Evolutionary conservation across 2,797 vertebrate species (phyloP).

Genomic region (Channallabes apus): DNA sequence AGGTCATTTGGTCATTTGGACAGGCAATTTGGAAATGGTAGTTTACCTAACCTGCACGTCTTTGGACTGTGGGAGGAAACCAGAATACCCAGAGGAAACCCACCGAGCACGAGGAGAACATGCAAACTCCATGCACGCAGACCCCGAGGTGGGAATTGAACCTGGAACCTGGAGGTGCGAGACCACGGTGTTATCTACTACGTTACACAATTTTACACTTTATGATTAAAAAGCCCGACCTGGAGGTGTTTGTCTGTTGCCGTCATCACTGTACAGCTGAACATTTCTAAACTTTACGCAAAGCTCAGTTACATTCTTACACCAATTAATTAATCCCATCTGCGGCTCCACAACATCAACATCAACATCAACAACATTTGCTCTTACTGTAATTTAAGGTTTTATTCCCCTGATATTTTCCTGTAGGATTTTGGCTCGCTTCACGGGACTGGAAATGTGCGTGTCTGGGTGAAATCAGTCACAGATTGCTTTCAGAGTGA

Average conservation of each 20-base stretch:
- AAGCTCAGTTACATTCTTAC: constrained; percentile 70
- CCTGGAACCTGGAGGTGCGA: no score
- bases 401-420: neutral
- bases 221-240: neutral
- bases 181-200: no score
- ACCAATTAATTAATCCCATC: constrained; percentile 66
- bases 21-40: no score
- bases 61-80: no score
- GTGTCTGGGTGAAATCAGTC: constrained; percentile 34
- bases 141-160: no score
- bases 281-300: constrained; percentile 61
- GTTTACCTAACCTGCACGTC: no score
- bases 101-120: no score
- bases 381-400: neutral
- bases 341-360: constrained; percentile 58
- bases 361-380: neutral
- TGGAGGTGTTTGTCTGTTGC: neutral
- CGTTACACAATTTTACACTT: neutral
- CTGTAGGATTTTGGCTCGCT: neutral
- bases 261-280: neutral
- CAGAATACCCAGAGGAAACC: no score
- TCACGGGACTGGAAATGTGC: constrained; percentile 7
- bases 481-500: constrained; percentile 12
- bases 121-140: no score
- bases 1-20: no score